A percentile compares a stretch with the other conserved stretches of the same genome.
phyloP scores from a whole-genome alignment of 2,113 vertebrate species.

The Hyaena hyaena region DNA sequence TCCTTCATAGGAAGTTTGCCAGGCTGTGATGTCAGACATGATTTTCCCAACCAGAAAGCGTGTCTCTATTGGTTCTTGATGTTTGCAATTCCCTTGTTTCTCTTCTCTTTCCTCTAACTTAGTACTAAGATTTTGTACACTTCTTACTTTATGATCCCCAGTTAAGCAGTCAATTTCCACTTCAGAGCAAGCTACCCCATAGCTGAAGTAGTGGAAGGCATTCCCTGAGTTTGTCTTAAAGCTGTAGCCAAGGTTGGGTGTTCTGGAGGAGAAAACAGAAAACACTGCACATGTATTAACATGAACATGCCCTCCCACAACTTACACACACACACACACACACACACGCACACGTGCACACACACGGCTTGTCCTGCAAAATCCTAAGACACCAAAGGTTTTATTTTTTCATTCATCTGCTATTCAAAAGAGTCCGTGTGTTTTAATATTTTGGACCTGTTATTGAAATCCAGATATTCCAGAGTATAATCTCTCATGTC shows the following conservation, averaged over 20 bases:
- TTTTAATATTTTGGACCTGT: not conserved
- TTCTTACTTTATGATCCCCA: slow-evolving; percentile 94
- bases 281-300: not conserved
- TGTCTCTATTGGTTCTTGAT: not conserved
- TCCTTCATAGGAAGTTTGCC: not conserved
- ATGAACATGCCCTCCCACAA: not conserved
- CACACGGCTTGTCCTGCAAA: not conserved
- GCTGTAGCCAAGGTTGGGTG: slow-evolving; percentile 91
- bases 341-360: not conserved
- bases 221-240: slow-evolving; percentile 92
- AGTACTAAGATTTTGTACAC: not conserved
- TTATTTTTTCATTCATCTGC: not conserved
- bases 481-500: not conserved
- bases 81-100: slow-evolving; percentile 51
- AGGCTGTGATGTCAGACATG: not conserved
- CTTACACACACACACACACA: not conserved
- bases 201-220: slow-evolving; percentile 92
- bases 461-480: not conserved
- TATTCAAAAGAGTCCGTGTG: not conserved
- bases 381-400: not conserved
- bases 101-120: not conserved
- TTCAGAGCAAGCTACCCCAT: slow-evolving; percentile 94
- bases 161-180: slow-evolving; percentile 98
- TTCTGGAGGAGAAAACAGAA: slow-evolving; percentile 84
- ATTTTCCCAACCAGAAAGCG: not conserved